Evolutionary conservation across 2,113 vertebrate species (phyloP).

Genomic region (Cyanoderma ruficeps): DNA sequence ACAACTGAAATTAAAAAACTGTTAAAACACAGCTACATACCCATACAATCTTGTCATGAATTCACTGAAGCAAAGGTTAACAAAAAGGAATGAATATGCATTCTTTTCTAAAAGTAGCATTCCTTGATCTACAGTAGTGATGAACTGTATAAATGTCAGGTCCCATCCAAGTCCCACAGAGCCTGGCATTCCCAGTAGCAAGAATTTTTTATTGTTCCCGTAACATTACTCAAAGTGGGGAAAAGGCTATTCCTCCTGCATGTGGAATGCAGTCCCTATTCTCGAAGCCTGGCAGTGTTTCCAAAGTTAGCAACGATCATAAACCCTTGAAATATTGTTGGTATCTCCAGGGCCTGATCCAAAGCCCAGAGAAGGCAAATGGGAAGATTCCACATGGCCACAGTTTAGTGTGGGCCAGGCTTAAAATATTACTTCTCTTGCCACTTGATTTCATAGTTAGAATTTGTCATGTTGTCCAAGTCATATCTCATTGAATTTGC

Average conservation of each 20-base stretch:
- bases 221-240: constrained; percentile 2
- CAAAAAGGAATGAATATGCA: constrained; percentile 48
- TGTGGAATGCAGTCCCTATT: background rate
- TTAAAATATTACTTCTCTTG: background rate
- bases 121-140: constrained; percentile 22
- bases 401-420: background rate
- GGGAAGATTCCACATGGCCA: background rate
- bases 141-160: constrained; percentile 42
- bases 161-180: background rate
- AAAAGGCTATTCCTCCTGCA: background rate
- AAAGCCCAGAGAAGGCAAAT: background rate
- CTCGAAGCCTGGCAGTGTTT: background rate
- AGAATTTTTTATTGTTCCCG: constrained; percentile 14
- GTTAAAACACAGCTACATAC: constrained; percentile 61
- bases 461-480: background rate
- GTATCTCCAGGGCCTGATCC: background rate
- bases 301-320: background rate
- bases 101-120: background rate
- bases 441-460: background rate
- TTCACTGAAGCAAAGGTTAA: constrained; percentile 73
- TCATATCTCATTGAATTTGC: background rate
- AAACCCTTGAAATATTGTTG: constrained; percentile 1
- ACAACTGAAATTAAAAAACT: constrained; percentile 72
- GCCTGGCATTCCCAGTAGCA: background rate
- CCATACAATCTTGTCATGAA: constrained; percentile 61